Evolutionary conservation across 2,888 invertebrate genomes (phyloP).

Genomic region (Spodoptera picta): DNA sequence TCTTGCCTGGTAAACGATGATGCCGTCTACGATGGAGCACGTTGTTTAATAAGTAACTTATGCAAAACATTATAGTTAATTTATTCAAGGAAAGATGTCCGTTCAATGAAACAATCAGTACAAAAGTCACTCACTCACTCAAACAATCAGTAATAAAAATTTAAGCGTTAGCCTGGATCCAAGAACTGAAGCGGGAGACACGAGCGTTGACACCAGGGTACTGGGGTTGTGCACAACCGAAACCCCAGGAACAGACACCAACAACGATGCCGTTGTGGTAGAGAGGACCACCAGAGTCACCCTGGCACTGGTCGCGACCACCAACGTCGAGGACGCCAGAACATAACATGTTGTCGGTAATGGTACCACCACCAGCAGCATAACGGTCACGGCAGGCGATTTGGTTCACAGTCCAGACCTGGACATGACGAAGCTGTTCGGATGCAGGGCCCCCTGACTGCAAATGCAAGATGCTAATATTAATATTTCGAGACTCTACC

Average conservation of each 20-base stretch:
- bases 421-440: conserved; percentile 64
- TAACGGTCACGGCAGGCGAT: conserved; percentile 50
- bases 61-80: too few relatives aligned
- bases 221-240: conserved; percentile 50
- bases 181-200: conserved; percentile 54
- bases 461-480: conserved; percentile 1
- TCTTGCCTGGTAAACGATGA: too few relatives aligned
- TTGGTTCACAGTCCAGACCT: conserved; percentile 64
- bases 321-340: conserved; percentile 61
- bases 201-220: conserved; percentile 64
- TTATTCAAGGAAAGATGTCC: too few relatives aligned
- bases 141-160: too few relatives aligned
- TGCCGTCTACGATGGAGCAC: too few relatives aligned
- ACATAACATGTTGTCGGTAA: conserved; percentile 65
- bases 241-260: conserved; percentile 62
- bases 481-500: too few relatives aligned
- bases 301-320: conserved; percentile 64
- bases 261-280: conserved; percentile 60
- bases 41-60: too few relatives aligned
- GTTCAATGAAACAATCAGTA: conserved; percentile 2
- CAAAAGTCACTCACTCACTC: too few relatives aligned
- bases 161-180: conserved; percentile 66
- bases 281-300: conserved; percentile 66
- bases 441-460: conserved; percentile 50
- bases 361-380: conserved; percentile 4